Evolutionary conservation across 2,888 invertebrate species (phyloP), one percentile per base, ranked within the genome.

Genomic region (Coenonympha arcania): DNA sequence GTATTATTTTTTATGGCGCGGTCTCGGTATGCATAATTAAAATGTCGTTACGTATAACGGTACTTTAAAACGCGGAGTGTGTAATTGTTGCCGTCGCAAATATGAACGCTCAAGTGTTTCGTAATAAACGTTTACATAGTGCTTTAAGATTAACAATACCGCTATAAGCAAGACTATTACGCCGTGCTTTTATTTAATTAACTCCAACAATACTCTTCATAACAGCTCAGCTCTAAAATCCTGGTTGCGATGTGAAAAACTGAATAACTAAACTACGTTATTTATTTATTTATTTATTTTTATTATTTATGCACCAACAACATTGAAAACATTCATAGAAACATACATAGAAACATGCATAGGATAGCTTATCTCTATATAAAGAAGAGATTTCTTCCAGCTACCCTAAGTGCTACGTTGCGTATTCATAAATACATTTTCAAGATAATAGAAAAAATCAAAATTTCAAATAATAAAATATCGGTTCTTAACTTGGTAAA

Each of bases 1-100:
- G 87, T 87, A 85, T 77, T 70, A 71, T 71, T 77, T 50, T 72
- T 69, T 69, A 68, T 65, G 62, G 60, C 66, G 61, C 63, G 68
- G 68, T 69, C 69, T 63, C 66, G 60, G 68, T 61, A 54, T 59
- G 66, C 67, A 72, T 65, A 76, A 79, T 78, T 78, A 79, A 76
- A 79, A 73, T 69, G 69, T 78, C 74, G 68, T 77, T 77, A 77
- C 52, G 68, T 64, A 59, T 59, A 73, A 59, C 57, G 57, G 59
- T 55, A 60, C 57, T 65, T 70, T 75, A 70, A 77, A 76, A 74
- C 68, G 63, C 65, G 60, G 62, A 63, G 64, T 68, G 64, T 69
- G 63, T 70, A 66, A 72, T 73, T 66, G 68, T 67, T 65, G 63
- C 66, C 60, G 60, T 67, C 63, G 64, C 66, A 64, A 64, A 66